Conservation (phyloP, 2,888 invertebrate genomes). For the Biston betularia region DNA sequence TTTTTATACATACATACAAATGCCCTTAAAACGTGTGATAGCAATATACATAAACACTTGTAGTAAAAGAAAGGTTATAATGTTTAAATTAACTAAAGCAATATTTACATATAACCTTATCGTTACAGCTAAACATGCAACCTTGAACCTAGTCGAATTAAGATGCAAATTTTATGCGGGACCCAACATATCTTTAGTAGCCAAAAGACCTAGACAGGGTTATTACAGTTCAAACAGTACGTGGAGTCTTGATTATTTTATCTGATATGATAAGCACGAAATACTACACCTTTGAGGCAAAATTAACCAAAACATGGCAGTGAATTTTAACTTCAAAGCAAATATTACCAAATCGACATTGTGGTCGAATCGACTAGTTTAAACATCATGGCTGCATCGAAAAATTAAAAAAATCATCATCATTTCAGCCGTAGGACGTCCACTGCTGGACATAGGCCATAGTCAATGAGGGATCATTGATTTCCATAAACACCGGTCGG, state of each 20-base stretch:
- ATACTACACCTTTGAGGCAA: background rate
- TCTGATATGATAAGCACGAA: background rate
- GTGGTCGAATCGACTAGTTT: too few relatives aligned
- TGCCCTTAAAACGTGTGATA: too few relatives aligned
- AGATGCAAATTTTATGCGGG: constrained; percentile 41
- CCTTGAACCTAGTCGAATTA: constrained; percentile 33
- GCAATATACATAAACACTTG: background rate
- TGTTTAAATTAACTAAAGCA: constrained; percentile 15
- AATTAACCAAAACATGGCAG: too few relatives aligned
- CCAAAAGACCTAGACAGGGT: constrained; percentile 19
- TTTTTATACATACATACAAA: too few relatives aligned
- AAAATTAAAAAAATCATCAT: too few relatives aligned
- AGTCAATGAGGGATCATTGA: too few relatives aligned
- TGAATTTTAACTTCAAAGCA: too few relatives aligned
- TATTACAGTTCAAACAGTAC: constrained; percentile 15
- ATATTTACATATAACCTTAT: constrained; percentile 29
- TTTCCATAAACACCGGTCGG: too few relatives aligned
- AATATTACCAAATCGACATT: too few relatives aligned
- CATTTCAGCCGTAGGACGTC: too few relatives aligned
- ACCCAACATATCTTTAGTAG: constrained; percentile 36
- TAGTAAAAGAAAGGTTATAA: constrained; percentile 2
- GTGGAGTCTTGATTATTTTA: background rate
- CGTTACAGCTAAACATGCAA: constrained; percentile 30
- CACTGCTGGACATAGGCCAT: too few relatives aligned
- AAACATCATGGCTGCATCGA: too few relatives aligned